Evolutionary conservation across 2,888 invertebrate genomes (phyloP).

Genomic region (Mylabris sibirica): DNA sequence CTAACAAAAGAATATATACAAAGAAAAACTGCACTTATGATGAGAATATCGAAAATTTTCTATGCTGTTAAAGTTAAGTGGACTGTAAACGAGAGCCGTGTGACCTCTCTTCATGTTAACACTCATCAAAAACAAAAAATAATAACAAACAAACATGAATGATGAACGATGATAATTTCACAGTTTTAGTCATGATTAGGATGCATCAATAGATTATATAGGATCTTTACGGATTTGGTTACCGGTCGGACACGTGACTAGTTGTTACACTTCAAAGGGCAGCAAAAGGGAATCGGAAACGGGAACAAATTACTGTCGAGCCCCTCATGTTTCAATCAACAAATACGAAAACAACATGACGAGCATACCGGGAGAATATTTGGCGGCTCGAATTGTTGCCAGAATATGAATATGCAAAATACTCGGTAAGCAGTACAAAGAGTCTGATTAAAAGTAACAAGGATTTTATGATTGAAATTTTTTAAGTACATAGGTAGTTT

Average conservation of each 20-base stretch:
- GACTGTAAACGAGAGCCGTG: conserved; percentile 42
- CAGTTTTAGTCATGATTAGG: conserved; percentile 30
- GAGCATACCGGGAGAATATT: too few relatives aligned
- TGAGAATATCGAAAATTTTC: conserved; percentile 23
- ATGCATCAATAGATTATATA: conserved; percentile 19
- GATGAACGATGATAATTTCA: conserved; percentile 34
- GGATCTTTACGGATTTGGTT: conserved; percentile 28
- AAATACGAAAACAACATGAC: neutral
- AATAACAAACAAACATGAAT: conserved; percentile 23
- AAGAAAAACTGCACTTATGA: neutral
- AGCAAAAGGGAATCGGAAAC: conserved; percentile 4
- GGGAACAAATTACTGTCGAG: conserved; percentile 8
- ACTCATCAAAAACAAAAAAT: neutral
- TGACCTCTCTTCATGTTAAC: conserved; percentile 36
- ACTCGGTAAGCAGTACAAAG: too few relatives aligned
- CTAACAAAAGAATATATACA: neutral
- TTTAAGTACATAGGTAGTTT: too few relatives aligned
- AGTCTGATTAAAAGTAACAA: too few relatives aligned
- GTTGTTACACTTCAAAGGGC: conserved; percentile 10
- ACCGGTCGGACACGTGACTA: conserved; percentile 30
- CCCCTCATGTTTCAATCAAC: neutral
- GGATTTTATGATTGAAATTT: too few relatives aligned
- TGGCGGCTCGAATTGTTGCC: too few relatives aligned
- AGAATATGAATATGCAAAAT: too few relatives aligned
- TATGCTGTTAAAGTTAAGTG: conserved; percentile 36